Conservation (phyloP, 30 jellyfish, hydroid and myxozoan genomes). For the Hydractinia echinata region DNA sequence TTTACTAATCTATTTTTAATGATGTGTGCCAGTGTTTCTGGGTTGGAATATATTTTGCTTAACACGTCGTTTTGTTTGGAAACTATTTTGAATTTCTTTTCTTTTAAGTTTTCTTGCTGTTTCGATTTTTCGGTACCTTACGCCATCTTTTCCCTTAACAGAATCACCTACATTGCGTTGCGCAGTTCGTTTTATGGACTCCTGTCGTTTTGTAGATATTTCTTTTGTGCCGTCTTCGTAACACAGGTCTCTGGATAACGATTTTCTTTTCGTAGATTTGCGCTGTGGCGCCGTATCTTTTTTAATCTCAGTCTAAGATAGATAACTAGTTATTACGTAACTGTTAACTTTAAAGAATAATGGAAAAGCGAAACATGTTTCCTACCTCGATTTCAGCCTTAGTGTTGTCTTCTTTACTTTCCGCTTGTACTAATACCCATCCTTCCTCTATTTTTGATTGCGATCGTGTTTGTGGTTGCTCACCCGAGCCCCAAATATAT, state of each 20-base stretch:
- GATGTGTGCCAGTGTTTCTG: background rate
- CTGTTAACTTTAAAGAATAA: no score
- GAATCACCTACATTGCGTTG: no score
- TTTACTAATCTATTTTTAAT: background rate
- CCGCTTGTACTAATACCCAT: slow-evolving; percentile 15
- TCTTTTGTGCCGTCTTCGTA: no score
- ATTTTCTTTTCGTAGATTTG: no score
- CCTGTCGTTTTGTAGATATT: no score
- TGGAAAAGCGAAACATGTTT: no score
- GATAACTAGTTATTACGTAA: no score
- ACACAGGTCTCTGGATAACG: no score
- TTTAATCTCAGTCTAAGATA: no score
- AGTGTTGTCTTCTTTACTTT: background rate
- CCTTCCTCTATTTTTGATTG: slow-evolving; percentile 21
- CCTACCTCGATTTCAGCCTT: background rate
- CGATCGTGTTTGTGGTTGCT: slow-evolving; percentile 15
- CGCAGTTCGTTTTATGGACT: no score
- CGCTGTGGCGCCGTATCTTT: no score
- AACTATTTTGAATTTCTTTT: slow-evolving; percentile 6
- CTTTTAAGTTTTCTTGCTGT: slow-evolving; percentile 8
- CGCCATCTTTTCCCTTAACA: background rate
- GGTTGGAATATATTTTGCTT: background rate
- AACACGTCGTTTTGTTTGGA: slow-evolving; percentile 2
- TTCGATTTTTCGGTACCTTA: background rate
- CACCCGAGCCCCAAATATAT: slow-evolving; percentile 16